These are phyloP conservation scores for Microtus richardsoni DNA, from an alignment of 2,113 vertebrate genomes.

Conservation along the genomic window DNA sequence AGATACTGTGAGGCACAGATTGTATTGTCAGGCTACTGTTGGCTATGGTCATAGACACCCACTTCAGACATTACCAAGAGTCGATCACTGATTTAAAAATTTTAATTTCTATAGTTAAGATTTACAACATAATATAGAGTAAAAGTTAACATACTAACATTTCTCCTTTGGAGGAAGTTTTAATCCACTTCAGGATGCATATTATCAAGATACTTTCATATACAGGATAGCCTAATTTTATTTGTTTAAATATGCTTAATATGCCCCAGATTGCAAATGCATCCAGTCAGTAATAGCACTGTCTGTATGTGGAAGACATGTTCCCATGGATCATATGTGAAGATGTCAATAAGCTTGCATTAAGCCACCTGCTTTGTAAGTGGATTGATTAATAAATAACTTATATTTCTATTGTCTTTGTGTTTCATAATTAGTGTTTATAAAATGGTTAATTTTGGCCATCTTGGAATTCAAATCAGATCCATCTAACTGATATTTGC, in stretches of 20 bases:
- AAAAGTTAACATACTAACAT: conserved; percentile 88
- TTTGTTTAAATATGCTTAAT: conserved; percentile 86
- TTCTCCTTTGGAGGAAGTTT: conserved; percentile 87
- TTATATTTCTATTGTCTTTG: conserved; percentile 88
- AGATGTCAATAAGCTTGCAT: conserved; percentile 88
- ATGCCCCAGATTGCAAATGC: conserved; percentile 82
- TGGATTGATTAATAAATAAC: conserved; percentile 88
- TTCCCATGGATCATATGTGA: conserved; percentile 86
- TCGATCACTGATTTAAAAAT: conserved; percentile 88
- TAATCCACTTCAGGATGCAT: conserved; percentile 84
- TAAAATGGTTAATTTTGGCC: conserved; percentile 58
- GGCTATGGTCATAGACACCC: conserved; percentile 84
- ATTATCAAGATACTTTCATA: conserved; percentile 80
- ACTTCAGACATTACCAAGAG: conserved; percentile 86
- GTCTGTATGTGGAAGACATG: conserved; percentile 83
- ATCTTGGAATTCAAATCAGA: conserved; percentile 39
- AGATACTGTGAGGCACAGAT: conserved; percentile 85
- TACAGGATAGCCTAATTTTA: conserved; percentile 84
- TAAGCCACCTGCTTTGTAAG: conserved; percentile 89
- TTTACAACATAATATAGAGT: conserved; percentile 89
- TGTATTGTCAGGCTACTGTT: conserved; percentile 85
- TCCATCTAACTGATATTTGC: background rate
- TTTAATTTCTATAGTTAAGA: conserved; percentile 88
- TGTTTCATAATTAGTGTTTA: conserved; percentile 84
- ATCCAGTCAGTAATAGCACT: conserved; percentile 83